Evolutionary conservation across 1,140 invertebrate species (phyloP).

Genomic region (Rhynchophorus ferrugineus): DNA sequence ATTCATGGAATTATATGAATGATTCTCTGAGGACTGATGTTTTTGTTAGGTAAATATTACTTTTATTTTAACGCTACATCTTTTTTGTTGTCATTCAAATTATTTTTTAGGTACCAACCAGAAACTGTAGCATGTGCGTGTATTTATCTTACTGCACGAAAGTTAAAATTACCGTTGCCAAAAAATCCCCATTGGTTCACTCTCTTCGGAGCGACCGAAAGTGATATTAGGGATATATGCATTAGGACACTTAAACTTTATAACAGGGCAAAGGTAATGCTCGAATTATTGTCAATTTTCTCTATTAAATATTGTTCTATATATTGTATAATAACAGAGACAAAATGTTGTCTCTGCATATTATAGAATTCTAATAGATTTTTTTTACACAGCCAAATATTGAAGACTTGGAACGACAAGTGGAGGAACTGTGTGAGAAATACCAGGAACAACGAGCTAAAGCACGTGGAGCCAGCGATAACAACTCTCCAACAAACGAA

Average conservation of each 20-base stretch:
- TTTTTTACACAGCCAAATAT: slow-evolving; percentile 62
- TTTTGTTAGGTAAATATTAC: slow-evolving; percentile 74
- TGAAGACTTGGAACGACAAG: slow-evolving; percentile 65
- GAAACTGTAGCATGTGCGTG: slow-evolving; percentile 98
- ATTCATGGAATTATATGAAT: slow-evolving; percentile 99
- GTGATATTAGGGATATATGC: slow-evolving; percentile 79
- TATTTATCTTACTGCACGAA: slow-evolving; percentile 88
- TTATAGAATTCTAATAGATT: too few relatives aligned
- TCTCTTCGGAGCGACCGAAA: slow-evolving; percentile 76
- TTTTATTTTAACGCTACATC: not conserved
- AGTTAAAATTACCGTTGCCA: slow-evolving; percentile 77
- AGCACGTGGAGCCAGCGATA: slow-evolving; percentile 48
- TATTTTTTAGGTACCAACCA: slow-evolving; percentile 66
- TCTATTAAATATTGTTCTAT: too few relatives aligned
- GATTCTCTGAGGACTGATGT: slow-evolving; percentile 95
- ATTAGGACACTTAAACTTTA: slow-evolving; percentile 79
- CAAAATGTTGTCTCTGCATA: too few relatives aligned
- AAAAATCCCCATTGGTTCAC: slow-evolving; percentile 83
- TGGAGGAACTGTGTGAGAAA: slow-evolving; percentile 64
- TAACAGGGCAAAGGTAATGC: slow-evolving; percentile 67
- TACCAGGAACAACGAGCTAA: slow-evolving; percentile 71
- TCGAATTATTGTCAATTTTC: slow-evolving; percentile 36
- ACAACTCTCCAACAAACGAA: slow-evolving; percentile 49
- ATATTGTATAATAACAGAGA: too few relatives aligned
- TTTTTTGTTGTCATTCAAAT: not conserved